Base-by-base conservation (phyloP, 2,797 vertebrate species). In the Lutjanus campechanus region DNA sequence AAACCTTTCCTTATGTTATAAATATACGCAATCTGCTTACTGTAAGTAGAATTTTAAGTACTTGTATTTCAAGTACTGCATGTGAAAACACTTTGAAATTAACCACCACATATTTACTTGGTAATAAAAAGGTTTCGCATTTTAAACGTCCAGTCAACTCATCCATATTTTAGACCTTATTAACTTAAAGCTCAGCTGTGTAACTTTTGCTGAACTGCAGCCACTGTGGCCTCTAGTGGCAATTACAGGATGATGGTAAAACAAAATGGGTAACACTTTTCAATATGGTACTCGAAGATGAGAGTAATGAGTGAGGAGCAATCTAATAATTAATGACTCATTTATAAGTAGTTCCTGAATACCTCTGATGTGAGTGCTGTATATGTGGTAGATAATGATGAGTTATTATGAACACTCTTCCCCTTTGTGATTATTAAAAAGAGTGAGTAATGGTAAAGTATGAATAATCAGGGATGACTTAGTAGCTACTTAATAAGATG, bases 181-280 rank as follows among this genome's bases (percentile, higher is more conserved):
- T 22, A 40, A 61, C 49, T 66, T 15, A 13, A 47, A 29, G 2
- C 9, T 63, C 44, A 29, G 12, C 16, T 56, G 2, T 44, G 54
- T 2, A 43, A 47, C 43, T 56, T 44, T 29, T 43, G 11, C 43
- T 63, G 13, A 62, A 60, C 25, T 7, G 10, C 47, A 46, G 60
- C 7, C 11, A 65, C 8, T 65, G 51, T 58, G 22, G 54, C 79
- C 79, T 70, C 53, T 70, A 75, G 65, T 66, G 72, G 53, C 10
- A 13, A 47, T 64, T 20, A 56, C 10, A 56, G 16, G 13, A 40
- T 51, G 8, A 40, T 54, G 25, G 51, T 65, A 20, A 20, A 60
- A 56, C 60, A 54, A 22, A 16, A n/a, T 66, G 25, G 29, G 29
- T 36, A 36, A 36, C 29, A 36, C 29, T 36, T 36, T 36, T 36